Conservation (phyloP, 2,113 vertebrate species). For the Rhabdornis inornatus region DNA sequence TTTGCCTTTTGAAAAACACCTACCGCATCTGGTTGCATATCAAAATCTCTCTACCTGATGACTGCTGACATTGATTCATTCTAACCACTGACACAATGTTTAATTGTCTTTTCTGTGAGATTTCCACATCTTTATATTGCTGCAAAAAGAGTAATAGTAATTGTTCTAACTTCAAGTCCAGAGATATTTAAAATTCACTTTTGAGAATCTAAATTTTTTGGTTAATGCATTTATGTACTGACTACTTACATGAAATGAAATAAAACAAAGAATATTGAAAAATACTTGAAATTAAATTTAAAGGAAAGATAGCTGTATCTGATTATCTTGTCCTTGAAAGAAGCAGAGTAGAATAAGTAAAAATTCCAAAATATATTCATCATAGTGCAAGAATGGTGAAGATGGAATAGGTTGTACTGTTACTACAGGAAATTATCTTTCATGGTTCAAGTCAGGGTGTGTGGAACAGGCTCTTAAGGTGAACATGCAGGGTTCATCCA, state of each 20-base stretch:
- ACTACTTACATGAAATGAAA: background rate
- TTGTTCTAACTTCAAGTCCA: background rate
- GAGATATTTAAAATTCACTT: background rate
- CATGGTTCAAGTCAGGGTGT: background rate
- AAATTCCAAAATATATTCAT: background rate
- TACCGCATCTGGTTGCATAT: background rate
- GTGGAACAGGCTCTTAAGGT: background rate
- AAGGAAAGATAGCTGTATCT: background rate
- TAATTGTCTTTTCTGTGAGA: background rate
- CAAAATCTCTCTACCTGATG: background rate
- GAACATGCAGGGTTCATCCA: background rate
- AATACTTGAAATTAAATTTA: background rate
- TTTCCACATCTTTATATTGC: background rate
- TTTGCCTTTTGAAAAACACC: background rate
- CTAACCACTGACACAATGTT: background rate
- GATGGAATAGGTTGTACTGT: background rate
- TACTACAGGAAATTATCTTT: background rate
- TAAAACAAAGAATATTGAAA: background rate
- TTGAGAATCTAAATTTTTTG: background rate
- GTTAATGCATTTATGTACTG: background rate
- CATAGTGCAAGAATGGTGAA: background rate
- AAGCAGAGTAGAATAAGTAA: background rate
- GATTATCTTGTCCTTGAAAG: background rate
- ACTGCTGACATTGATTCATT: background rate
- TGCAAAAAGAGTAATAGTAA: background rate